A percentile compares a stretch with the other conserved stretches of the same genome.
Conservation (phyloP, 2,113 vertebrate genomes). For the Vidua chalybeata region DNA sequence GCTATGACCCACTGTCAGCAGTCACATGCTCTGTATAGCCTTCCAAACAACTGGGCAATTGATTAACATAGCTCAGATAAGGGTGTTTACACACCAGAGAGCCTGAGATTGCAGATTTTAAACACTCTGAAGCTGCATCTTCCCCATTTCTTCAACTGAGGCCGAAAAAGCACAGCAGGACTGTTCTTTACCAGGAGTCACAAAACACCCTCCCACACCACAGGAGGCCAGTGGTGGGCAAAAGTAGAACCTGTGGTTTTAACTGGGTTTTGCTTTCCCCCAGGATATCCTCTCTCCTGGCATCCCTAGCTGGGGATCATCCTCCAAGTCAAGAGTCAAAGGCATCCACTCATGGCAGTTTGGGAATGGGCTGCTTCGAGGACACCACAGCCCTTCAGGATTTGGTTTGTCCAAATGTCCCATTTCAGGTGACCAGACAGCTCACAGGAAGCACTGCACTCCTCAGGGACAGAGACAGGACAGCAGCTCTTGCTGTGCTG, state of each 20-base stretch:
- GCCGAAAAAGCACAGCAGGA: neutral
- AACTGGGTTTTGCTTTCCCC: neutral
- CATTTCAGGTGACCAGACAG: neutral
- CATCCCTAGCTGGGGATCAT: neutral
- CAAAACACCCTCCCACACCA: rapidly evolving
- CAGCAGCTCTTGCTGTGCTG: neutral
- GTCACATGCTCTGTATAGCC: conserved; percentile 35
- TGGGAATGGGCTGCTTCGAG: rapidly evolving
- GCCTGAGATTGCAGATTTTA: neutral
- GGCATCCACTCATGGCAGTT: neutral
- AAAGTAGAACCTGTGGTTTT: neutral
- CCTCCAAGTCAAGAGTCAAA: neutral
- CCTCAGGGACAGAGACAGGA: neutral
- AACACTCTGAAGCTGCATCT: neutral
- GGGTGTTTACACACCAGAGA: neutral
- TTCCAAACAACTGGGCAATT: conserved; percentile 32
- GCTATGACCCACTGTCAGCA: conserved; percentile 18
- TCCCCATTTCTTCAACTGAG: neutral
- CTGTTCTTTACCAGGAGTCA: neutral
- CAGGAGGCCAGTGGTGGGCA: rapidly evolving
- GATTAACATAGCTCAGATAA: conserved; percentile 40
- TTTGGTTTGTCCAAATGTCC: rapidly evolving
- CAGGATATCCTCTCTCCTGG: rapidly evolving
- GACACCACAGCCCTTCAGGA: neutral
- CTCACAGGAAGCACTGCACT: rapidly evolving